Evolutionary conservation across 2,888 invertebrate species (phyloP), one percentile per base, ranked within the genome.

Genomic region (Hydrotaea cyrtoneurina): DNA sequence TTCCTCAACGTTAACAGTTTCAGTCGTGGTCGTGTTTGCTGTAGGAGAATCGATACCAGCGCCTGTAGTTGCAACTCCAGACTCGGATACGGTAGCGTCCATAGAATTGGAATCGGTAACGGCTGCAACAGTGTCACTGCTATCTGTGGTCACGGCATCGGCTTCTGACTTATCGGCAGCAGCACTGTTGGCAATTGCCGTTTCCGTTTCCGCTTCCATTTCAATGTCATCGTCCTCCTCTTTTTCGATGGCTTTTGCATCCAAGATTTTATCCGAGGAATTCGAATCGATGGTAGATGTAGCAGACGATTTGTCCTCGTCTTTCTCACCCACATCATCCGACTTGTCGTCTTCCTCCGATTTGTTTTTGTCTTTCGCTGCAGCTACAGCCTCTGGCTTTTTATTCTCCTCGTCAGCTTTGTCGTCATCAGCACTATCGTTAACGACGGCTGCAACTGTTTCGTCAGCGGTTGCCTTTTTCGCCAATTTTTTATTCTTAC

Each of bases 401-500:
- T 86, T 86, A 79, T 80, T 83, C 69, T 83, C 78, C 77, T 80
- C 77, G n/a, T 77, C 79, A 53, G 76, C 72, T 64, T 80, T 85
- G 82, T 82, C 86, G 83, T 81, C 86, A 83, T 76, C 84, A 78
- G 81, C 77, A 69, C 72, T 78, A 55, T 80, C 86, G 86, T 76
- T 83, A 81, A 78, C 72, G 31, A 31, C 62, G 46, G 23, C 69
- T 85, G 85, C 69, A 85, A 79, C 85, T 85, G 82, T 85, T 82
- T 72, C 87, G 82, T 86, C 85, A 81, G 75, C 86, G 86, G 86
- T 87, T 87, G 86, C 81, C 86, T 86, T 88, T 87, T 87, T 88
- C 86, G 87, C 87, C 87, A 85, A 86, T 88, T 88, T 88, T 86
- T 90, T 89, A 87, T 88, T 90, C 90, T 91, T 91, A 93, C 93